These are phyloP conservation scores for Parazoanthus atlanticus DNA, from an alignment of 92 coral and sea anemone genomes.

Conservation along the genomic window DNA sequence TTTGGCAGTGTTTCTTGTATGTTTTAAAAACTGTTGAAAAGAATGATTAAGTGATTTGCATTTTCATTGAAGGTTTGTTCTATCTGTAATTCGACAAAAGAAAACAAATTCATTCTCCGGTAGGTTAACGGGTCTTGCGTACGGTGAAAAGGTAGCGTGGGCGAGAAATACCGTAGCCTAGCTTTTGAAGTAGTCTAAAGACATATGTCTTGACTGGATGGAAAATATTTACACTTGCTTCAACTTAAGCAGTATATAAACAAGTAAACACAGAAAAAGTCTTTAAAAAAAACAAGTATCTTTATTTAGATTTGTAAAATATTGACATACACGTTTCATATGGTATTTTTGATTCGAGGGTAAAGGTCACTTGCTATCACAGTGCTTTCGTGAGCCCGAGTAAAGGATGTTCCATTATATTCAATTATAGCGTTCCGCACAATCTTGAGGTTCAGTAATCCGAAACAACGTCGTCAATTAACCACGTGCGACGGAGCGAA, in stretches of 20 bases:
- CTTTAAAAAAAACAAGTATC: too few species aligned
- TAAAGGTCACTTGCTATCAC: not conserved
- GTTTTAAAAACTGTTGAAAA: not conserved
- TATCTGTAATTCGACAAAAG: not conserved
- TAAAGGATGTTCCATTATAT: not conserved
- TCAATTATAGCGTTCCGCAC: not conserved
- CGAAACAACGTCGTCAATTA: not conserved
- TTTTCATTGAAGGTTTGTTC: not conserved
- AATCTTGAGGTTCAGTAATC: too few species aligned
- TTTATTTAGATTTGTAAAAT: too few species aligned
- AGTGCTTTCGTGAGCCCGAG: not conserved
- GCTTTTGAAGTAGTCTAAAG: too few species aligned
- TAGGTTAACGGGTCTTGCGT: not conserved
- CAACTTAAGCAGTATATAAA: not conserved
- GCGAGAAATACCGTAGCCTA: not conserved
- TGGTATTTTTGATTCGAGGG: not conserved
- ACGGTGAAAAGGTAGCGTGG: not conserved
- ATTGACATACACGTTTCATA: not conserved
- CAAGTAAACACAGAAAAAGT: too few species aligned
- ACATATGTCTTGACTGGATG: not conserved
- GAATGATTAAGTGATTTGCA: too few species aligned
- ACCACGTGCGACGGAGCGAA: not conserved
- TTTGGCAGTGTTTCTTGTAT: not conserved
- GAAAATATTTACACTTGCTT: not conserved
- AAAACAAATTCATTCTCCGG: not conserved